phyloP scores from a whole-genome alignment of 37 sponge, comb jelly and placozoan species.

The Sycon ciliatum region DNA sequence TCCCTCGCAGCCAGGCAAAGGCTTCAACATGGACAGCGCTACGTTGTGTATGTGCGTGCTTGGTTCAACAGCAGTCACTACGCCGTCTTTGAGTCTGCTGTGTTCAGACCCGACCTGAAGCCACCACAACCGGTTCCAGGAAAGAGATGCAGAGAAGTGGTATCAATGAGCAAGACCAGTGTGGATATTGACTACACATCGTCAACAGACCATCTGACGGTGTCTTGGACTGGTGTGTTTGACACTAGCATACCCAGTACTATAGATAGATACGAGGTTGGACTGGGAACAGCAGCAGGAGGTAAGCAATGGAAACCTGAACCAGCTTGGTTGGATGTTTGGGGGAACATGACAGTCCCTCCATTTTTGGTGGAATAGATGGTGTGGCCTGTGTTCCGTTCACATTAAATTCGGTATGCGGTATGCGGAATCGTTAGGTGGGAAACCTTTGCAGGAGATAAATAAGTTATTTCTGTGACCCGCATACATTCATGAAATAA shows the following conservation, averaged over 20 bases:
- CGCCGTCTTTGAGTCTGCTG: conserved; percentile 42
- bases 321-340: too few species aligned
- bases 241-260: neutral
- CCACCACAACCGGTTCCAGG: conserved; percentile 23
- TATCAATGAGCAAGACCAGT: neutral
- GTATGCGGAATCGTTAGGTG: too few species aligned
- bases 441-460: too few species aligned
- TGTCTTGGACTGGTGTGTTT: conserved; percentile 59
- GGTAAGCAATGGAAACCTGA: conserved; percentile 2
- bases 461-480: too few species aligned
- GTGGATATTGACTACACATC: conserved; percentile 38
- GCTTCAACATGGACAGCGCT: conserved; percentile 40
- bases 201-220: neutral
- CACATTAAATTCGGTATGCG: too few species aligned
- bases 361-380: too few species aligned
- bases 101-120: conserved; percentile 40
- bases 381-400: too few species aligned
- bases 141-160: conserved; percentile 30
- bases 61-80: conserved; percentile 48
- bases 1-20: conserved; percentile 14
- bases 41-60: conserved; percentile 50
- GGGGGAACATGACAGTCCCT: too few species aligned
- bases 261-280: conserved; percentile 28
- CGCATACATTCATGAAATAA: too few species aligned
- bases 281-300: conserved; percentile 40